These are phyloP conservation scores for Imbricaverruca yamaguchii DNA, from an alignment of 2,888 invertebrate genomes.

Conservation along the genomic window DNA sequence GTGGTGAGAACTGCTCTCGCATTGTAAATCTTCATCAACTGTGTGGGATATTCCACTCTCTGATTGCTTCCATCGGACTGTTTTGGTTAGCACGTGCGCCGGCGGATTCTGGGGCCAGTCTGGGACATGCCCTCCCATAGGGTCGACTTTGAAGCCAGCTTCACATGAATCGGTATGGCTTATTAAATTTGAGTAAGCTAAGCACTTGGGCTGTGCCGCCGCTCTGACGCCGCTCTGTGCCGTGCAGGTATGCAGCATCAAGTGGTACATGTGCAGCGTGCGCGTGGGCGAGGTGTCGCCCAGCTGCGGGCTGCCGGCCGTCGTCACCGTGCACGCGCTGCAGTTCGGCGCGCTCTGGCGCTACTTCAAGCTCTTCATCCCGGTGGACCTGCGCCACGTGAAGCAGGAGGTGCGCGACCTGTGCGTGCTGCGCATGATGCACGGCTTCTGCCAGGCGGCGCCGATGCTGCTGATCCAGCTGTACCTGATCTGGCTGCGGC, in stretches of 20 bases:
- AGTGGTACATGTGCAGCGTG: constrained; percentile 37
- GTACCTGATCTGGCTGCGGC: constrained; percentile 56
- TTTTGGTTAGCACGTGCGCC: too few relatives aligned
- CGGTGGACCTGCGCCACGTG: constrained; percentile 69
- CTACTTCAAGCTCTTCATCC: constrained; percentile 74
- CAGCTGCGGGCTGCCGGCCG: constrained; percentile 37
- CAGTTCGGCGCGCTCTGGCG: constrained; percentile 49
- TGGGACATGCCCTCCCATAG: too few relatives aligned
- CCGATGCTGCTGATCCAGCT: constrained; percentile 77
- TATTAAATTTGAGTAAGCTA: too few relatives aligned
- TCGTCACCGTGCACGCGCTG: constrained; percentile 50
- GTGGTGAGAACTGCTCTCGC: too few relatives aligned
- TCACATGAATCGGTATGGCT: too few relatives aligned
- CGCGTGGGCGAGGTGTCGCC: constrained; percentile 28
- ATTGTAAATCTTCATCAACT: too few relatives aligned
- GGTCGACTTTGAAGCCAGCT: too few relatives aligned
- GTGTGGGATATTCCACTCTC: too few relatives aligned
- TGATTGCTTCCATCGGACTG: too few relatives aligned
- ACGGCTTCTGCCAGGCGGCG: constrained; percentile 80
- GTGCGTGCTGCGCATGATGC: constrained; percentile 69
- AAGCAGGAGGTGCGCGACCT: constrained; percentile 66
- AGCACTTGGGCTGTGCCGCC: constrained; percentile 23
- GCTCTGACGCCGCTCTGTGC: constrained; percentile 17
- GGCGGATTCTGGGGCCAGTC: too few relatives aligned
- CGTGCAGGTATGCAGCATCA: constrained; percentile 39